Percentiles rank a stretch among this genome's conserved stretches.
Conservation (phyloP, 2,797 vertebrate species). For the Sitta carolinensis region DNA sequence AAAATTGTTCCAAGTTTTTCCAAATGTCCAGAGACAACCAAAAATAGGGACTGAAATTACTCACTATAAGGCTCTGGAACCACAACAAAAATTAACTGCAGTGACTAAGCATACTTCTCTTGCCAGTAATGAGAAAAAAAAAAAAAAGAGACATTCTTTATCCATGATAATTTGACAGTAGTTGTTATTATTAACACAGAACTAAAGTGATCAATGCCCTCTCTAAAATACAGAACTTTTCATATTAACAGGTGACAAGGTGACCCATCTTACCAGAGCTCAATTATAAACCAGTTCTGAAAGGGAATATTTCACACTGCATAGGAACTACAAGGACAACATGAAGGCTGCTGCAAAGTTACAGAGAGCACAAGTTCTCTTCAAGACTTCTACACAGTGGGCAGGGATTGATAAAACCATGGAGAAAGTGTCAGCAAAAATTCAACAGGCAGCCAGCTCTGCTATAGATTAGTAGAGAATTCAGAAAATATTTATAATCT, state of each 20-base stretch:
- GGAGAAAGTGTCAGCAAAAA: background rate
- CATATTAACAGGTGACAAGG: background rate
- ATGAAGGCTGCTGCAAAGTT: background rate
- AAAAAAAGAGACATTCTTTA: background rate
- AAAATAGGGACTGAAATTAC: constrained; percentile 33
- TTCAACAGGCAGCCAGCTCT: background rate
- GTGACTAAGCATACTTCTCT: constrained; percentile 35
- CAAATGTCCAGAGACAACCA: background rate
- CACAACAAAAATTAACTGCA: constrained; percentile 21
- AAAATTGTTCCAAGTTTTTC: background rate
- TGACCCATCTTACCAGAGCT: background rate
- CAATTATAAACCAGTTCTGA: background rate
- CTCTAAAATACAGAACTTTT: background rate
- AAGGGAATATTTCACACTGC: background rate
- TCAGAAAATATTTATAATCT: background rate
- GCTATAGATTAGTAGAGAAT: background rate
- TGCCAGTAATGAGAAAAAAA: background rate
- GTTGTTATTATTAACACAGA: constrained; percentile 36
- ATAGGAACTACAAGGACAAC: background rate
- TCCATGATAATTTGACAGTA: constrained; percentile 3
- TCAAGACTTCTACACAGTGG: background rate
- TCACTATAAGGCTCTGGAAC: background rate
- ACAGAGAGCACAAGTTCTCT: background rate
- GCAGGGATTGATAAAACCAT: background rate
- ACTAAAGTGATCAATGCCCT: constrained; percentile 1